Base-by-base conservation (phyloP, 1,140 invertebrate species). In the Drosophila quadrilineata region DNA sequence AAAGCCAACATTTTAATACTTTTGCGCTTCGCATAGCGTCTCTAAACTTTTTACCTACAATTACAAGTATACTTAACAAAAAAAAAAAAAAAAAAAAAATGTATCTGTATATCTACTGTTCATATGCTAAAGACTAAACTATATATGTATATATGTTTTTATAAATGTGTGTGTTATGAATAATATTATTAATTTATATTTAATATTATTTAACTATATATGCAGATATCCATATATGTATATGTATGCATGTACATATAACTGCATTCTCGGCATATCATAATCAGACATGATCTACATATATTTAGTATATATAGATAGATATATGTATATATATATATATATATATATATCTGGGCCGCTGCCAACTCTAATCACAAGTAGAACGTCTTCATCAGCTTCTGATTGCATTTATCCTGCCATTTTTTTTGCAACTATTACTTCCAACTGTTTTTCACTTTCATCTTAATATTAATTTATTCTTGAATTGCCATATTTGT, bases 11-110 rank as follows among this genome's bases (percentile, higher is more conserved):
- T 53, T 75, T 68, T 84, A 84, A 84, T 84, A 84, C 77, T 84
- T 84, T 77, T 84, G 63, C 71, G 31, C 52, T 59, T 75, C 72
- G 67, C 67, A 75, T 82, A 82, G 76, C 76, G 66, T 85, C 79
- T 84, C 77, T 79, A 74, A 84, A 84, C 79, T 84, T 85, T 63
- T 85, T 71, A 70, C 52, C 71, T 79, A 80, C 48, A 82, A 82
- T 60, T 71, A 80, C 21, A 33, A 56, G n/a, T n/a, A n/a, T n/a
- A n/a, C n/a, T 56, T 26, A n/a, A 38, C 5, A 29, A 29, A 29
- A 40, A 28, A 59, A 66, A 63, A 54, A 64, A 57, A 63, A 63
- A 63, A 68, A 54, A 46, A 10, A 17, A 41, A n/a, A n/a, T n/a
- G n/a, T n/a, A n/a, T n/a, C n/a, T n/a, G n/a, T n/a, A n/a, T n/a